These are phyloP conservation scores for Xiphophorus maculatus DNA, from an alignment of 2,113 vertebrate species.

Conservation along the genomic window DNA sequence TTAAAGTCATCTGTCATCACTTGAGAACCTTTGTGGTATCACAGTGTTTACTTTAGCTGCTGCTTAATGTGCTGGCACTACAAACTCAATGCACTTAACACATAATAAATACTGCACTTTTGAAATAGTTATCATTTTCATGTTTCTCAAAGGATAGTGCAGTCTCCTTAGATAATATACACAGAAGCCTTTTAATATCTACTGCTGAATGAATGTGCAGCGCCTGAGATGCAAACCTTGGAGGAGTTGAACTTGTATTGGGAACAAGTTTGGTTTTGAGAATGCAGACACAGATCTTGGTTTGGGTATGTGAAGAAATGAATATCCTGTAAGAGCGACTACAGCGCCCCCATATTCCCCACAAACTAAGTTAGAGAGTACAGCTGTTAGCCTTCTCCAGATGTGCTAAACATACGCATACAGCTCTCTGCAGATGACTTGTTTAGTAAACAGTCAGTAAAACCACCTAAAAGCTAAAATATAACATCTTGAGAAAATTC, in stretches of 20 bases:
- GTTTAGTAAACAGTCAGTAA: no score
- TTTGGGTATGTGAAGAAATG: neutral
- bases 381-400: no score
- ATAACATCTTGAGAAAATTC: neutral
- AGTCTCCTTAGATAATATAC: neutral
- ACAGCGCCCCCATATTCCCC: no score
- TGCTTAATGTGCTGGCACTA: neutral
- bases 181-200: neutral
- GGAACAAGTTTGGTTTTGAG: neutral
- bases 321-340: neutral
- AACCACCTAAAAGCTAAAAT: neutral
- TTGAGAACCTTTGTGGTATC: constrained; percentile 4
- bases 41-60: constrained; percentile 17
- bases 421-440: no score
- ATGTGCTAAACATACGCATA: no score
- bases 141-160: neutral
- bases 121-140: neutral
- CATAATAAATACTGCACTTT: neutral
- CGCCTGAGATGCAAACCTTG: neutral
- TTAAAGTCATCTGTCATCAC: constrained; percentile 11
- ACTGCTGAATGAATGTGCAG: neutral
- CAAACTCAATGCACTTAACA: constrained; percentile 2
- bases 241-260: neutral
- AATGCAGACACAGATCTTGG: neutral
- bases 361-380: no score